Base-by-base conservation (phyloP, 2,888 invertebrate genomes). In the Amaurobius ferox region DNA sequence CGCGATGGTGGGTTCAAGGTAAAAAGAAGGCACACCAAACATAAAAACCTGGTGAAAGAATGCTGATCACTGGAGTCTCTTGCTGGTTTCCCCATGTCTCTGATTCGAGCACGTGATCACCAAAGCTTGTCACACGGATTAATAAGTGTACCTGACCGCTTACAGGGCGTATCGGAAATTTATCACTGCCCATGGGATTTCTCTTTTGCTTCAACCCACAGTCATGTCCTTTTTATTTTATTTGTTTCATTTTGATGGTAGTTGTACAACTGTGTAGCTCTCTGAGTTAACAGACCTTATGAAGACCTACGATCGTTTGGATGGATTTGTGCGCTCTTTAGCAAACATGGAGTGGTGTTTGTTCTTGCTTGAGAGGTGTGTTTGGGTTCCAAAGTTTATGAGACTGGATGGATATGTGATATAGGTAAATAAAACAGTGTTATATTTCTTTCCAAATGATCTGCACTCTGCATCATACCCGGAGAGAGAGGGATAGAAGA, bases 71-170 rank as follows among this genome's bases (percentile, higher is more conserved):
- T 39, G 35, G 48, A n/a, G 13, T 29, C n/a, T n/a, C 77, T 85
- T 77, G 83, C 83, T 85, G 72, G 83, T 85, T 85, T 77, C 72
- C 62, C 30, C 48, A n/a, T 72, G 66, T 72, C 83, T 77, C 71
- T 70, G 39, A 78, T 72, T 71, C 72, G 28, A 32, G 48, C 77
- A 77, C 77, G 77, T 77, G 77, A 66, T 77, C 72, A 71, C 70
- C 83, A 76, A 44, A 64, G 40, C 55, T 55, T 55, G 81, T 76
- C 81, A 77, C 71, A 32, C n/a, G 55, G 83, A 85, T 85, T 85
- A 85, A 70, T 76, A 83, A 83, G 76, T 77, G 48, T 66, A 77
- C 83, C 76, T 77, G 83, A 55, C 35, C 83, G 48, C 44, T 55
- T 61, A n/a, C 30, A 71, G 77, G 77, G 77, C 83, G 64, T 67